These are phyloP conservation scores for Lophotis ruficrista DNA, from an alignment of 2,113 vertebrate genomes.

Conservation along the genomic window DNA sequence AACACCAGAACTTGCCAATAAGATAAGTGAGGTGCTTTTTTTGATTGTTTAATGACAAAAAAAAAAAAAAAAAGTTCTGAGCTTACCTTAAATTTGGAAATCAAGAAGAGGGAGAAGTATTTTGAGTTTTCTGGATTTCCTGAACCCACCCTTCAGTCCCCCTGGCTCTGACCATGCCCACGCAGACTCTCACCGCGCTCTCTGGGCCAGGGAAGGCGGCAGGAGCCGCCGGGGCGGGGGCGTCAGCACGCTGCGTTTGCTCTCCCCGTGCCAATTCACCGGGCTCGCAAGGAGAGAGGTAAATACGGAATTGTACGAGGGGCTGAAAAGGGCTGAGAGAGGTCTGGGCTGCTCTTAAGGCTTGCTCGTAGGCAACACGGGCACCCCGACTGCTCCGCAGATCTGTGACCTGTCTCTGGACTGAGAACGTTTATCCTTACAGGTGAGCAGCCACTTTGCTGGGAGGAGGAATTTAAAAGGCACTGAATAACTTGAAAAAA, in stretches of 20 bases:
- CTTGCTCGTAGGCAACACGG: not conserved
- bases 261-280: not conserved
- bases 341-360: not conserved
- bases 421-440: not conserved
- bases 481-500: not conserved
- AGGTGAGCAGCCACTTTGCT: not conserved
- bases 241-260: accelerated
- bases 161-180: too few species aligned
- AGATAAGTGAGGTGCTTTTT: too few species aligned
- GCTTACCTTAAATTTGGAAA: not conserved
- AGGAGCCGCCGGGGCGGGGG: accelerated
- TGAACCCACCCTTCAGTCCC: not conserved
- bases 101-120: not conserved
- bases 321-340: not conserved
- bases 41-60: too few species aligned
- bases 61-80: not conserved
- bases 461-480: not conserved
- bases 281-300: not conserved
- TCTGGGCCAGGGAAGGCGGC: not conserved
- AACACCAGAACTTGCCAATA: too few species aligned
- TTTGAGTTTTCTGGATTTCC: not conserved
- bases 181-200: too few species aligned
- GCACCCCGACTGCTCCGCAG: not conserved
- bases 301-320: not conserved
- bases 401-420: too few species aligned